Evolutionary conservation across 2,888 invertebrate genomes (phyloP), one percentile per base, ranked within the genome.

Genomic region (Nemotelus nigrinus): DNA sequence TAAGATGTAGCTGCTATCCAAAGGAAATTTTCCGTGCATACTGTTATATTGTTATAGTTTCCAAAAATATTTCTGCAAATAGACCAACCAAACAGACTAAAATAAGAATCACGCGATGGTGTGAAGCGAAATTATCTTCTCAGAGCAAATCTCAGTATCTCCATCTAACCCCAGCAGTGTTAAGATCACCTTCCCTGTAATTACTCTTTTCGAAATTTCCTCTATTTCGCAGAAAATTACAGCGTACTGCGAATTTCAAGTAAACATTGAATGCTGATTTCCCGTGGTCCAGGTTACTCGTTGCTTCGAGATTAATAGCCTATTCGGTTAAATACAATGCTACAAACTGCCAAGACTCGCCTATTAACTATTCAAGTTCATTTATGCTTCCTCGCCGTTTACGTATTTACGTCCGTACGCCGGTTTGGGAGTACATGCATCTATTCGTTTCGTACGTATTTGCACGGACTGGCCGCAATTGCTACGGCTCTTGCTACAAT

Each of bases 331-430:
- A 57, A 57, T 39, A 41, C 41, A 44, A 65, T 5, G 5, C 47
- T 4, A 25, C 47, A 8, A 48, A 10, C 48, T 6, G 43, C 50
- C 5, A 67, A 47, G 41, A 47, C 67, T 67, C 48, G 25, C 67
- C 39, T 67, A 48, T 67, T 67, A 67, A 67, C 47, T 67, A 67
- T 67, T 67, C 67, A 67, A 45, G 48, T 67, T 48, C 67, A 67
- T 67, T 67, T 48, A 48, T 67, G 47, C 67, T 25, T 45, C 65
- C 6, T 45, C 8, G 7, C 41, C 44, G 25, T 67, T 8, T 10
- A 67, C 25, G 25, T 60, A 48, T 47, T 10, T 4, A 57, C 10
- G 48, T 65, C 50, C 50, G 50, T 50, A 50, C 50, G 50, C 50
- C 8, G 6, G 25, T 25, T 25, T 1, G 10, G 10, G 25, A 25